A percentile compares a stretch with the other conserved stretches of the same genome.
These are phyloP conservation scores for Megaptera novaeangliae DNA, from an alignment of 2,113 vertebrate genomes.

Conservation along the genomic window DNA sequence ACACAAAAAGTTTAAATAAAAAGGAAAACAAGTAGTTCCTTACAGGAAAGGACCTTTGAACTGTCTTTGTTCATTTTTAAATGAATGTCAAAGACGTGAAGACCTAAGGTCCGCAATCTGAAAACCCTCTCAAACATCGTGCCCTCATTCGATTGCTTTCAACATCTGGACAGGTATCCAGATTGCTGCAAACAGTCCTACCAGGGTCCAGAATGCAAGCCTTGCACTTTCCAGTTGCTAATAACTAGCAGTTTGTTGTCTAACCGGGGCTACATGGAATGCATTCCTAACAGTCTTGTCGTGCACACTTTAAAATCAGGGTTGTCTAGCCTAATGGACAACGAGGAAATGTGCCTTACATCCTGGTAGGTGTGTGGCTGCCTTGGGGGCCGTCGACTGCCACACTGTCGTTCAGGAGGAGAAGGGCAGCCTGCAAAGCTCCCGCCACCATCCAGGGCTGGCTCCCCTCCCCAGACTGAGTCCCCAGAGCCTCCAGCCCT, in stretches of 20 bases:
- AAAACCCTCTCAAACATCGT: not conserved
- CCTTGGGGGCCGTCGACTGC: not conserved
- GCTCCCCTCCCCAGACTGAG: not conserved
- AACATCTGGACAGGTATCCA: no score
- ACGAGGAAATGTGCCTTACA: constrained; percentile 64
- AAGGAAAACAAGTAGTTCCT: not conserved
- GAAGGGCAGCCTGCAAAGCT: constrained; percentile 7
- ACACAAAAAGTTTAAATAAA: not conserved
- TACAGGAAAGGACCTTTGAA: not conserved
- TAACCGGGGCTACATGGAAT: rapidly evolving
- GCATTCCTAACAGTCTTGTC: not conserved
- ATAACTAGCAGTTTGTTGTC: not conserved
- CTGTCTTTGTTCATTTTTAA: not conserved
- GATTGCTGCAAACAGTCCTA: not conserved
- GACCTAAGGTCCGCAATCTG: not conserved
- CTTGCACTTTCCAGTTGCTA: not conserved
- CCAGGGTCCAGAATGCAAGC: rapidly evolving
- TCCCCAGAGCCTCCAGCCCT: not conserved
- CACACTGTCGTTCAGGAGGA: constrained; percentile 51
- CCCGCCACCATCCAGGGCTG: not conserved
- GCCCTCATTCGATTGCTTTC: no score
- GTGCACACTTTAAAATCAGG: not conserved
- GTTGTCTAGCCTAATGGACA: not conserved
- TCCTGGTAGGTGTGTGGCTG: not conserved
- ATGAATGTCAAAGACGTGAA: not conserved